These are phyloP conservation scores for Plodia interpunctella DNA, from an alignment of 1,140 invertebrate genomes.

Conservation along the genomic window DNA sequence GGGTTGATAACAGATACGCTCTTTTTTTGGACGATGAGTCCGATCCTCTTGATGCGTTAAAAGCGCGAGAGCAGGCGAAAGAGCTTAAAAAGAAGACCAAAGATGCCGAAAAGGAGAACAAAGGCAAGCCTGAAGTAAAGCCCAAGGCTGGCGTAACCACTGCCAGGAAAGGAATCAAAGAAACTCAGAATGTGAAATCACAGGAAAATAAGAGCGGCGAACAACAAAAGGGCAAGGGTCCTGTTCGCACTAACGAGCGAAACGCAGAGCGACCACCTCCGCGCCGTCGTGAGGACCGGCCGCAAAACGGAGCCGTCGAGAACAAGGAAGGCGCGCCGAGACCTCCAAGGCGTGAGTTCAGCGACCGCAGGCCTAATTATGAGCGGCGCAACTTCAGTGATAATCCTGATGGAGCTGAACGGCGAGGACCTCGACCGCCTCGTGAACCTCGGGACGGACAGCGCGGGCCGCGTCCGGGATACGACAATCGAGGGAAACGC, in stretches of 20 bases:
- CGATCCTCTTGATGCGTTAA: constrained; percentile 92
- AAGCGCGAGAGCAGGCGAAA: constrained; percentile 87
- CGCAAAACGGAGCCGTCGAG: constrained; percentile 63
- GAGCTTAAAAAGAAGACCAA: constrained; percentile 90
- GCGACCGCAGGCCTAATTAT: constrained; percentile 78
- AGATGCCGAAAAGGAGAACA: constrained; percentile 92
- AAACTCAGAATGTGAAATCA: constrained; percentile 81
- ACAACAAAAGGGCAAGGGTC: constrained; percentile 75
- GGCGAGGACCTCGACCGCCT: constrained; percentile 69
- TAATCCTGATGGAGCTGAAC: constrained; percentile 69
- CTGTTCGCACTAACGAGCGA: constrained; percentile 53
- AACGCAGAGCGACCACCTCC: constrained; percentile 60
- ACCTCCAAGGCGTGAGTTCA: constrained; percentile 62
- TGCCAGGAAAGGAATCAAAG: constrained; percentile 81
- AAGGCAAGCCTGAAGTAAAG: constrained; percentile 81
- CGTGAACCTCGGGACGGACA: constrained; percentile 67
- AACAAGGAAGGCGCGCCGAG: constrained; percentile 59
- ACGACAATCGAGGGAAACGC: constrained; percentile 88
- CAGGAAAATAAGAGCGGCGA: constrained; percentile 82
- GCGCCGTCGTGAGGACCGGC: constrained; percentile 64
- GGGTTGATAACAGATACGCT: constrained; percentile 93
- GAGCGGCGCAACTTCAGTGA: constrained; percentile 71
- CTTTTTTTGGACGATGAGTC: constrained; percentile 92
- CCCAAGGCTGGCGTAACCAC: constrained; percentile 76
- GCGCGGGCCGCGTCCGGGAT: constrained; percentile 71